Conservation (phyloP, 2,113 vertebrate genomes). For the Rousettus leschenaultii region DNA sequence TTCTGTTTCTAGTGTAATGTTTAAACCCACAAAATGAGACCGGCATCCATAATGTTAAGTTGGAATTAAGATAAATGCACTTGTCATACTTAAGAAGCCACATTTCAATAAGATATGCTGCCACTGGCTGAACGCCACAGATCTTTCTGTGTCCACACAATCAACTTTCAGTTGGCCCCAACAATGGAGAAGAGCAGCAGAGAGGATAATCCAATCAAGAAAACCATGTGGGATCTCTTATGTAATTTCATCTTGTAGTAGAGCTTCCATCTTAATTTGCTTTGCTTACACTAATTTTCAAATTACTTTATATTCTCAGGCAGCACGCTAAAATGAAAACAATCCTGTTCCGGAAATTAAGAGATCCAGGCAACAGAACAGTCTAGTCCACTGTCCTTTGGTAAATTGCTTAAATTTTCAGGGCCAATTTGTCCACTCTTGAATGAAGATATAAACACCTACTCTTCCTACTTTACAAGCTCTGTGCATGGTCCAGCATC, state of each 20-base stretch:
- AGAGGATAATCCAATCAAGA: slow-evolving; percentile 53
- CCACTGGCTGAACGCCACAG: slow-evolving; percentile 58
- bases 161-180: slow-evolving; percentile 36
- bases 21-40: slow-evolving; percentile 72
- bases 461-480: neutral
- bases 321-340: slow-evolving; percentile 12
- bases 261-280: slow-evolving; percentile 62
- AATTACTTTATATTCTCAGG: slow-evolving; percentile 38
- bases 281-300: slow-evolving; percentile 54
- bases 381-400: neutral
- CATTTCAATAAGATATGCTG: slow-evolving; percentile 62
- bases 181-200: slow-evolving; percentile 56
- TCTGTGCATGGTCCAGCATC: neutral
- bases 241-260: slow-evolving; percentile 41
- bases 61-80: slow-evolving; percentile 71
- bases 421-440: neutral
- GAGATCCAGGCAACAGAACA: neutral
- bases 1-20: slow-evolving; percentile 64
- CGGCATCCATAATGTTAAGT: slow-evolving; percentile 56
- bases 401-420: neutral
- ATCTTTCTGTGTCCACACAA: slow-evolving; percentile 25
- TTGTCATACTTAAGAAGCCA: slow-evolving; percentile 62
- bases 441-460: neutral
- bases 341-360: slow-evolving; percentile 18
- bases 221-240: slow-evolving; percentile 57